A percentile compares a stretch with the other conserved stretches of the same genome.
These are phyloP conservation scores for Bombus turneri DNA, from an alignment of 1,140 invertebrate genomes.

Conservation along the genomic window DNA sequence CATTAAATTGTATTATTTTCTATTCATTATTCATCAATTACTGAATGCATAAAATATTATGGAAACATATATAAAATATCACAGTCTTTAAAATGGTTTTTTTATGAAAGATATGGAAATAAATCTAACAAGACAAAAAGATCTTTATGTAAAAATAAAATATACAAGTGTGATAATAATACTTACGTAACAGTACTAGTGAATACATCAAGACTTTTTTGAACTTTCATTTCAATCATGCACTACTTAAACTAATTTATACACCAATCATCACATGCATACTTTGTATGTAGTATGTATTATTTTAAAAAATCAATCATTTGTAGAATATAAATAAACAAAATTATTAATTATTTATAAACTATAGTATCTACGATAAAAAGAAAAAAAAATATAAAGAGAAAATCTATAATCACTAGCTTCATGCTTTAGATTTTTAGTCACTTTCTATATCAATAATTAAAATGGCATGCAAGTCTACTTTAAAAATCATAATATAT, in stretches of 20 bases:
- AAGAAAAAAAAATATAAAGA: constrained; percentile 1
- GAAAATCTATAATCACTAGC: not conserved
- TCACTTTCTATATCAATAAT: not conserved
- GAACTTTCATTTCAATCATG: constrained; percentile 59
- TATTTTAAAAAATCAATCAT: not conserved
- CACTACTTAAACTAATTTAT: constrained; percentile 48
- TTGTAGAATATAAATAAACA: not conserved
- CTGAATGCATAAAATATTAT: constrained; percentile 3
- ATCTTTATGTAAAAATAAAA: constrained; percentile 19
- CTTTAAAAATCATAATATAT: not conserved
- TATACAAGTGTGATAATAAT: constrained; percentile 30
- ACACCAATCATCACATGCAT: constrained; percentile 51
- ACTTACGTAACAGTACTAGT: constrained; percentile 57
- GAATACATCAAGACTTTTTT: constrained; percentile 48
- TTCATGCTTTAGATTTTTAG: constrained; percentile 17
- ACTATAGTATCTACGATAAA: not conserved
- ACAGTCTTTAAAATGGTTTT: not conserved
- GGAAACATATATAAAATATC: constrained; percentile 1
- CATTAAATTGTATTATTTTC: not conserved
- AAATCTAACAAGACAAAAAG: constrained; percentile 35
- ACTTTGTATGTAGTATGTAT: not conserved
- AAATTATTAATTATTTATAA: not conserved
- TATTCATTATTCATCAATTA: constrained; percentile 5
- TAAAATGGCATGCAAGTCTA: constrained; percentile 26
- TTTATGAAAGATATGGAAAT: not conserved